Conservation (phyloP, 2,888 invertebrate genomes). For the Malthinus seriepunctatus region DNA sequence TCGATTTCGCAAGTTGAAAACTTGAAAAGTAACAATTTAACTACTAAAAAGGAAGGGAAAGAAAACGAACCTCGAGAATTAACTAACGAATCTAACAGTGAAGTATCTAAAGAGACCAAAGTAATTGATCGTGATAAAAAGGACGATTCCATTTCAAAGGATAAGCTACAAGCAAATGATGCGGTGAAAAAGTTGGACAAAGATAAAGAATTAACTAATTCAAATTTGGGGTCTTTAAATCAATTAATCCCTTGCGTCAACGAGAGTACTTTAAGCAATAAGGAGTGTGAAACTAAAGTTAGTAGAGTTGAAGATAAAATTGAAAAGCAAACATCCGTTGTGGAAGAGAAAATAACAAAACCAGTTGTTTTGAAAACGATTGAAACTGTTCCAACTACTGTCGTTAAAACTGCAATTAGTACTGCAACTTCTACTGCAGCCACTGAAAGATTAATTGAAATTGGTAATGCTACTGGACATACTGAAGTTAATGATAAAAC, state of each 20-base stretch:
- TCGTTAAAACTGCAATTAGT: background rate
- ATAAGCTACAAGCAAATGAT: background rate
- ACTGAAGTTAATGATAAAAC: conserved; percentile 13
- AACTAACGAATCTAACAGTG: background rate
- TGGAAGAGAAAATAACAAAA: background rate
- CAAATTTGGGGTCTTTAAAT: no score
- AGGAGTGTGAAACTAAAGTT: background rate
- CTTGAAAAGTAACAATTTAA: no score
- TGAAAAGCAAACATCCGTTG: background rate
- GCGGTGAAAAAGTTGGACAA: no score
- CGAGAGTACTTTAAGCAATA: no score
- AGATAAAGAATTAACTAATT: no score
- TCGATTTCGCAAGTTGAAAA: background rate
- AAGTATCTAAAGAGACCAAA: background rate
- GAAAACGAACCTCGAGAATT: background rate
- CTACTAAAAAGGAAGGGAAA: background rate
- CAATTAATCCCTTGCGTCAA: no score
- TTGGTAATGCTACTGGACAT: background rate
- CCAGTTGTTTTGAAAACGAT: background rate
- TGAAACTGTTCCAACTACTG: background rate
- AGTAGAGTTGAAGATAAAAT: background rate
- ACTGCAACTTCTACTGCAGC: conserved; percentile 8
- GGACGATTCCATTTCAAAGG: background rate
- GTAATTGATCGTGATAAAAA: conserved; percentile 6
- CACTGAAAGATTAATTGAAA: conserved; percentile 9